Evolutionary conservation across 2,797 vertebrate species (phyloP), one percentile per base, ranked within the genome.

Genomic region (Naso thynnoides): DNA sequence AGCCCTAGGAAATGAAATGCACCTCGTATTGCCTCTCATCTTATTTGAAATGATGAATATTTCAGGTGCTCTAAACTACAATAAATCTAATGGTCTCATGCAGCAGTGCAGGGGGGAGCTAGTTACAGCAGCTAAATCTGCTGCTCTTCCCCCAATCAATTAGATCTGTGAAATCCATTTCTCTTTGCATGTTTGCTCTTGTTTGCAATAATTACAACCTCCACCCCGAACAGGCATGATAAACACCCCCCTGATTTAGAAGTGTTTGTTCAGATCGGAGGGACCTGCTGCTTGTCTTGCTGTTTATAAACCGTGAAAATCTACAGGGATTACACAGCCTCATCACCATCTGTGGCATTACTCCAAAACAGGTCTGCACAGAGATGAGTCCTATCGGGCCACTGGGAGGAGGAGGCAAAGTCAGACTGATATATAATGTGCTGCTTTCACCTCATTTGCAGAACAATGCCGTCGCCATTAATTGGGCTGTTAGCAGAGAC

Each of bases 81-180:
- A 93, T 89, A 88, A 79, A 91, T 84, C 76, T 82, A 81, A 82
- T 84, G 79, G 69, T 85, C 80, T 91, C 56, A 57, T 65, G 63
- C 81, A 75, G 78, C 65, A 77, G 59, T 61, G 78, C 58, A 45
- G 18, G 47, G 16, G 10, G 73, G 31, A 45, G 54, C 50, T 44
- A 70, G 65, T 76, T 80, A 76, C 73, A 63, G 70, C 86, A 81
- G 82, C 88, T 86, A 84, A 84, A 86, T 86, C 81, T 78, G 78
- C 75, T 69, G 71, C 72, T 85, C 77, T 84, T 88, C 74, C 82
- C 86, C 90, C 90, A 93, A 93, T 93, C 92, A 95, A 94, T 94
- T 93, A 92, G 89, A 92, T 93, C 92, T 93, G 91, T 93, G 89
- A 94, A 94, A 94, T 93, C 87, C 85, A 93, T 94, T 94, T 93